Evolutionary conservation across 2,888 invertebrate genomes (phyloP).

Genomic region (Gymnocheta viridis): DNA sequence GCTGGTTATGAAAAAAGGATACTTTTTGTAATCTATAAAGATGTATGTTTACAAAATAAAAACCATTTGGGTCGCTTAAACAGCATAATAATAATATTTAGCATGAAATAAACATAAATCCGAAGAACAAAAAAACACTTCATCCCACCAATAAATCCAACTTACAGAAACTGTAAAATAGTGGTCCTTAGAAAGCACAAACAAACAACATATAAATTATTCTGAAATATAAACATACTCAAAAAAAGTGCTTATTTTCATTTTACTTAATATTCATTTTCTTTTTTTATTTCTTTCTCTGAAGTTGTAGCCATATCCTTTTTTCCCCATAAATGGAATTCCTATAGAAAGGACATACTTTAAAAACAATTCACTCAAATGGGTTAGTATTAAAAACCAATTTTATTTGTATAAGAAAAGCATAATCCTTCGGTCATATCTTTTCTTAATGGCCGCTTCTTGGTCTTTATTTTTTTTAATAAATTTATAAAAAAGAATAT

Average conservation of each 20-base stretch:
- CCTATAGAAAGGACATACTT: background rate
- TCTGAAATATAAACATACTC: background rate
- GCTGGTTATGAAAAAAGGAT: background rate
- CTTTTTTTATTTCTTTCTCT: background rate
- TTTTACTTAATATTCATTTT: background rate
- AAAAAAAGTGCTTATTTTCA: background rate
- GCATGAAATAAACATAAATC: conserved; percentile 19
- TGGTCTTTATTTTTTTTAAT: background rate
- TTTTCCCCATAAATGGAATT: background rate
- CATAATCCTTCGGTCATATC: background rate
- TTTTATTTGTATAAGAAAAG: background rate
- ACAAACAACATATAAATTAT: background rate
- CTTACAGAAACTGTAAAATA: background rate
- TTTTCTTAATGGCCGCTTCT: background rate
- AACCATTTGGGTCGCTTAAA: background rate
- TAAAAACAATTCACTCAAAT: conserved; percentile 5
- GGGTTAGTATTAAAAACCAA: background rate
- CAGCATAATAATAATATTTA: background rate
- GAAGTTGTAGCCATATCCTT: background rate
- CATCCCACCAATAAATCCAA: background rate
- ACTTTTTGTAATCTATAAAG: background rate
- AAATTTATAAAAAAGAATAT: background rate
- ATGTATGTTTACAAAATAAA: background rate
- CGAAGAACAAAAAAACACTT: background rate
- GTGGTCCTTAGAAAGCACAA: background rate